Evolutionary conservation across 2,113 vertebrate species (phyloP).

Genomic region (Pomatorhinus ruficollis): DNA sequence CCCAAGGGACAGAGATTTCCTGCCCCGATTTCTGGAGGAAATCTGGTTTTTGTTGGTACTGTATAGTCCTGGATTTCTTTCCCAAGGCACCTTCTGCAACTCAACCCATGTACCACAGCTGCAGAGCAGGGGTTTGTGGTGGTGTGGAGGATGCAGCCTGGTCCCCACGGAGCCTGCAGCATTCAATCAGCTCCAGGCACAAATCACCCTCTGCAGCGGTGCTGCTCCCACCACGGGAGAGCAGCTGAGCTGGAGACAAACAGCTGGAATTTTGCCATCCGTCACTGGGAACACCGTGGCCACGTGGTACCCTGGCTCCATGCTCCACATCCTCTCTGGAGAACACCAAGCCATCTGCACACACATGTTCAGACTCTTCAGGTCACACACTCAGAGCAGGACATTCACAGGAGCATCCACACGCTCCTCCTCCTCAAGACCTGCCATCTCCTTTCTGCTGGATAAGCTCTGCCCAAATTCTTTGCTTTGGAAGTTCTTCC

Average conservation of each 20-base stretch:
- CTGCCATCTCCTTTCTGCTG: neutral
- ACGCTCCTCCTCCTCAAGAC: neutral
- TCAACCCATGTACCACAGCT: neutral
- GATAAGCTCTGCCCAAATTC: neutral
- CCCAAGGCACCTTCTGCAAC: neutral
- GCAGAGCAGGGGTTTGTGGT: neutral
- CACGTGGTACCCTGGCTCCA: neutral
- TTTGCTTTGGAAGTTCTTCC: neutral
- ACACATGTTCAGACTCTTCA: neutral
- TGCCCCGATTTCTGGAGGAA: neutral
- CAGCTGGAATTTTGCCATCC: neutral
- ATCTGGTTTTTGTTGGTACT: slow-evolving; percentile 17
- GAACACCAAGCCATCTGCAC: neutral
- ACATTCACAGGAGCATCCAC: neutral
- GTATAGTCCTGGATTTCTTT: neutral
- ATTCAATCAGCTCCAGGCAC: neutral
- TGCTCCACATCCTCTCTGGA: neutral
- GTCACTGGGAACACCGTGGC: accelerated
- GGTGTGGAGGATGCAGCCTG: neutral
- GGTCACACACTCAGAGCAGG: neutral
- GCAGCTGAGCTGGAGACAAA: neutral
- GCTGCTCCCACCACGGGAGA: neutral
- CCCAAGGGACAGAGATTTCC: neutral
- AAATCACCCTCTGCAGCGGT: neutral
- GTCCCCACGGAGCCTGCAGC: neutral